Evolutionary conservation across 2,113 vertebrate genomes (phyloP).

Genomic region (Zapus hudsonius): DNA sequence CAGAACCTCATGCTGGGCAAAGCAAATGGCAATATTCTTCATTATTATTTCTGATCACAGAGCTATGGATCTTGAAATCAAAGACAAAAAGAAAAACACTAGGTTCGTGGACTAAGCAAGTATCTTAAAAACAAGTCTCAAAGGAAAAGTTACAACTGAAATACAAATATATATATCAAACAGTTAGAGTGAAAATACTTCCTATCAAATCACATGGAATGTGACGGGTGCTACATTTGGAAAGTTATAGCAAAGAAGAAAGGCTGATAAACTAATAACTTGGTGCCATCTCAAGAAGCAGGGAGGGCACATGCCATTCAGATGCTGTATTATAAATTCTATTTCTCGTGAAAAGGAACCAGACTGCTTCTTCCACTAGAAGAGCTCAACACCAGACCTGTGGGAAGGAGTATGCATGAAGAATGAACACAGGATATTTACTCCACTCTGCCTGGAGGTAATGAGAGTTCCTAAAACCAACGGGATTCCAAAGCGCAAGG

Average conservation of each 20-base stretch:
- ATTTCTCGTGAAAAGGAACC: not conserved
- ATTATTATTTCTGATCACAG: not conserved
- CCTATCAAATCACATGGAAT: not conserved
- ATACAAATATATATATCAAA: not conserved
- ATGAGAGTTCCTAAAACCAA: not conserved
- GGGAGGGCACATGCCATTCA: not conserved
- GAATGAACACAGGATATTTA: too few relatives aligned
- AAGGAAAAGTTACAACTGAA: not conserved
- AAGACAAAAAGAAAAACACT: not conserved
- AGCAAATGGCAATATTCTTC: not conserved
- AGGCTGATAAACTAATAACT: not conserved
- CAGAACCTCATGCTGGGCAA: not conserved
- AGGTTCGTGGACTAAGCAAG: not conserved
- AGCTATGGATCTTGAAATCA: constrained; percentile 5
- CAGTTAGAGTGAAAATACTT: not conserved
- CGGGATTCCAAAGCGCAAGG: not conserved
- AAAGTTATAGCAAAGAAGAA: not conserved
- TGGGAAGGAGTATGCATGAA: not conserved
- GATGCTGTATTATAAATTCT: not conserved
- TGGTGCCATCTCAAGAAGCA: not conserved
- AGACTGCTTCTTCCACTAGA: not conserved
- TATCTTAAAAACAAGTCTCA: not conserved
- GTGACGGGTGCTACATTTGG: not conserved
- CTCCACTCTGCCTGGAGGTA: not conserved
- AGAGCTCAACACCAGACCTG: not conserved